Conservation (phyloP, 2,797 vertebrate genomes). For the Apodemus agrarius region DNA sequence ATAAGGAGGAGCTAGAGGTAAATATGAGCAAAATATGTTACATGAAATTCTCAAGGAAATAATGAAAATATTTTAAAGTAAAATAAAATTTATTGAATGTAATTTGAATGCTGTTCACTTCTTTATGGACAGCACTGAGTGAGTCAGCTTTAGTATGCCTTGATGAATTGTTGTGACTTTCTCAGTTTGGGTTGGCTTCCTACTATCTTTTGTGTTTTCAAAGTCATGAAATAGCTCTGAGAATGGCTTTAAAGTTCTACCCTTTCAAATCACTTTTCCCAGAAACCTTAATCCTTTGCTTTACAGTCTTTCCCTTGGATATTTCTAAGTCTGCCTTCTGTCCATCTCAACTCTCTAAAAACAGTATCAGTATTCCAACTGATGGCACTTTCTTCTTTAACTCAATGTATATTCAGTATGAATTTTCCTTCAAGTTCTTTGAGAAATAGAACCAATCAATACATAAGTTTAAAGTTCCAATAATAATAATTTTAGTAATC, state of each 20-base stretch:
- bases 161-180: neutral
- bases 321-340: neutral
- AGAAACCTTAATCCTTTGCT: neutral
- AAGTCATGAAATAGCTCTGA: neutral
- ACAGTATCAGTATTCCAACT: neutral
- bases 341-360: neutral
- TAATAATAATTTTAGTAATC: neutral
- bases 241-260: neutral
- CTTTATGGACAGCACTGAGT: no score
- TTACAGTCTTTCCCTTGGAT: neutral
- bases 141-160: neutral
- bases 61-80: neutral
- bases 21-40: neutral
- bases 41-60: neutral
- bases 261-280: neutral
- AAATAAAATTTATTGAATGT: neutral
- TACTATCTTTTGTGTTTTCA: neutral
- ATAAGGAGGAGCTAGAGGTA: neutral
- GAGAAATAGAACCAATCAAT: neutral
- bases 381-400: neutral
- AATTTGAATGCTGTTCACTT: neutral
- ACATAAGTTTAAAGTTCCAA: neutral
- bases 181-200: neutral
- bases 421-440: neutral
- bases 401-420: neutral